Evolutionary conservation across 2,113 vertebrate species (phyloP).

Genomic region (Vicugna pacos): DNA sequence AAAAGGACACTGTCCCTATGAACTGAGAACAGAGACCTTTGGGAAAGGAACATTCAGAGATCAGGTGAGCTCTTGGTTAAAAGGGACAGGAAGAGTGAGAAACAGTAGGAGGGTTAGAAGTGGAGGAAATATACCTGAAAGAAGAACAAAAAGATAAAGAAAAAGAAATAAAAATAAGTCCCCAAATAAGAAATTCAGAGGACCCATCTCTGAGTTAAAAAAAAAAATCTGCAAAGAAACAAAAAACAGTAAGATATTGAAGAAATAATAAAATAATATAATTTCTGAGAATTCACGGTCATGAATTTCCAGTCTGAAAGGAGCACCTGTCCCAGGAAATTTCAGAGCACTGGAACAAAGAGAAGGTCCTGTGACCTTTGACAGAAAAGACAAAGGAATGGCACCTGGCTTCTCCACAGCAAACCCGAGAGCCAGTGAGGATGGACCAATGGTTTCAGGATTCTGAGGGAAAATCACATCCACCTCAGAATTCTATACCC

Average conservation of each 20-base stretch:
- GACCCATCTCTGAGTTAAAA: neutral
- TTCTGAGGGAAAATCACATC: neutral
- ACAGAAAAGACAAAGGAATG: neutral
- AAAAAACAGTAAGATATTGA: neutral
- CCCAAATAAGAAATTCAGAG: neutral
- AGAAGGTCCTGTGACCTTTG: neutral
- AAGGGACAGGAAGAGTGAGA: neutral
- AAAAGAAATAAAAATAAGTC: neutral
- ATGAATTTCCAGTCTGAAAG: neutral
- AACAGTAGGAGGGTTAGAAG: neutral
- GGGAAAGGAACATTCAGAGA: neutral
- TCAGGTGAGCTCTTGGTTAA: neutral
- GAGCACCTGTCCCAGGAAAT: neutral
- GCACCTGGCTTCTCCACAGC: neutral
- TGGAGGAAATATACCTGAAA: neutral
- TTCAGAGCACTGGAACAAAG: neutral
- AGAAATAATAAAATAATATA: neutral
- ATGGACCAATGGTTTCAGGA: neutral
- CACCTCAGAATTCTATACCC: neutral
- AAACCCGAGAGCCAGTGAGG: accelerated
- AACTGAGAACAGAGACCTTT: accelerated
- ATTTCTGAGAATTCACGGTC: neutral
- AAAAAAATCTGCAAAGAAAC: neutral
- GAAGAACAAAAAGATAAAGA: neutral
- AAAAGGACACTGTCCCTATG: neutral